phyloP scores from a whole-genome alignment of 1,140 invertebrate species.

The Leptinotarsa undecemlineata region DNA sequence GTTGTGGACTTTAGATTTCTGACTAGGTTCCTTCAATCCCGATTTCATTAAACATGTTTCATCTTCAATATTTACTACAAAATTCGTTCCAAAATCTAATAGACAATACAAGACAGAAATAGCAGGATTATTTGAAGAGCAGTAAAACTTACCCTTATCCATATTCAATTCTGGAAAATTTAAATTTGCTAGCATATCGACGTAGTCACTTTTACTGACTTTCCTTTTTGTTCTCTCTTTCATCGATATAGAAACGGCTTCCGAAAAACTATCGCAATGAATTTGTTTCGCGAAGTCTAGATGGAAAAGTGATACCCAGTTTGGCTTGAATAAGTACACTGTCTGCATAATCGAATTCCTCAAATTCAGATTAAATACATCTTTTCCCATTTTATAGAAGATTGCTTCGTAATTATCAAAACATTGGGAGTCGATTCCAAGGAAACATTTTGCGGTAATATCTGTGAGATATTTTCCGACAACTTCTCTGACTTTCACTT shows the following conservation, averaged over 20 bases:
- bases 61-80: too few species aligned
- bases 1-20: too few species aligned
- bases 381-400: constrained; percentile 46
- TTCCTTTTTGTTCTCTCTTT: not conserved
- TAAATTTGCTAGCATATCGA: constrained; percentile 19
- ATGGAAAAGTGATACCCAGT: not conserved
- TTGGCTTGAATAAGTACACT: constrained; percentile 7
- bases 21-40: too few species aligned
- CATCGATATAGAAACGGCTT: not conserved
- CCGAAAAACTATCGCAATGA: not conserved
- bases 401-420: constrained; percentile 54
- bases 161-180: too few species aligned
- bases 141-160: too few species aligned
- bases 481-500: constrained; percentile 45
- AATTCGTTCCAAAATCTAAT: too few species aligned
- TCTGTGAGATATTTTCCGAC: constrained; percentile 58
- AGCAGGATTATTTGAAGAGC: too few species aligned
- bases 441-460: constrained; percentile 56
- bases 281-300: constrained; percentile 14
- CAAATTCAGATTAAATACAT: constrained; percentile 33
- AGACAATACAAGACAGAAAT: too few species aligned
- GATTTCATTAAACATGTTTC: too few species aligned
- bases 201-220: not conserved
- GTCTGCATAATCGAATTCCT: not conserved
- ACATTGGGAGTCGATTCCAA: constrained; percentile 55